Evolutionary conservation across 2,113 vertebrate species (phyloP).

Genomic region (Pantherophis guttatus): DNA sequence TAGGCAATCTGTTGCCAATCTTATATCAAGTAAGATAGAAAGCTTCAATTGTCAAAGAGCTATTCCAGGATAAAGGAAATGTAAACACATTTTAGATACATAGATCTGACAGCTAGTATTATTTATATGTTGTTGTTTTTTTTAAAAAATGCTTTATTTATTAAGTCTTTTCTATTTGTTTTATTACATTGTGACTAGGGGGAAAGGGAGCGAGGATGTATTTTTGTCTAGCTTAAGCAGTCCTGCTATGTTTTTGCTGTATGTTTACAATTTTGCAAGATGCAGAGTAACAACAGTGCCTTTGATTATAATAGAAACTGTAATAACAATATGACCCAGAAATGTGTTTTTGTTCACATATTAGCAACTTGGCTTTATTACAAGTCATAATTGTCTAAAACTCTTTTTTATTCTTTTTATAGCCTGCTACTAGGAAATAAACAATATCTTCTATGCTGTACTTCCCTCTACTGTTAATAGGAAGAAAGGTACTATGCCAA

Average conservation of each 20-base stretch:
- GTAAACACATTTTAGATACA: background rate
- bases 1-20: background rate
- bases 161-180: background rate
- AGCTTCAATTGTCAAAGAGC: background rate
- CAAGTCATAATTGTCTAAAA: constrained; percentile 61
- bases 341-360: constrained; percentile 38
- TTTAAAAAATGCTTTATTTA: background rate
- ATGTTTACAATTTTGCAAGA: constrained; percentile 9
- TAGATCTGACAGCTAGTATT: background rate
- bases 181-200: background rate
- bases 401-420: constrained; percentile 27
- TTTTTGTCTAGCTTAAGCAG: background rate
- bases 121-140: background rate
- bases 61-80: background rate
- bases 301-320: constrained; percentile 30
- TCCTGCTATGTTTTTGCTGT: constrained; percentile 19
- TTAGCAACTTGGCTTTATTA: constrained; percentile 46
- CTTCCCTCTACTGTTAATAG: constrained; percentile 64
- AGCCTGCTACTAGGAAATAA: constrained; percentile 46
- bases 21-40: background rate
- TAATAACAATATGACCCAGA: constrained; percentile 37
- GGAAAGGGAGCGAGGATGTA: background rate
- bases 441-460: constrained; percentile 48
- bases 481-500: background rate
- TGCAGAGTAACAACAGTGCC: constrained; percentile 50